phyloP scores from a whole-genome alignment of 2,113 vertebrate species.

The Gallinago media region DNA sequence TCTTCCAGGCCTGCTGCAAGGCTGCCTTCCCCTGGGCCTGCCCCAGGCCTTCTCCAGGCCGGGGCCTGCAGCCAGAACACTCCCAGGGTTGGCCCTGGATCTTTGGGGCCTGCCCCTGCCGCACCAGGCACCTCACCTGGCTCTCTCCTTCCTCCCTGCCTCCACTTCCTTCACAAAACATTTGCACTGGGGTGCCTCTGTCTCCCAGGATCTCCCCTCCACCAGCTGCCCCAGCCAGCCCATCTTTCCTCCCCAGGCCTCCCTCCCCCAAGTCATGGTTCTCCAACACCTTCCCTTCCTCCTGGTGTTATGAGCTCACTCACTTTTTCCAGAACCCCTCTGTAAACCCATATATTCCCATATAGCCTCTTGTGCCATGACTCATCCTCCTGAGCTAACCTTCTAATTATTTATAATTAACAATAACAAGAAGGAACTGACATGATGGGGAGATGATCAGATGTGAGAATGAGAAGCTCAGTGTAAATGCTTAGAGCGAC shows the following conservation, averaged over 20 bases:
- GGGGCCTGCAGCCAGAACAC: rapidly evolving
- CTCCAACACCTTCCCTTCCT: background rate
- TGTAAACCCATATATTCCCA: background rate
- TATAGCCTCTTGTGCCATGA: background rate
- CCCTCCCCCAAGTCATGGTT: background rate
- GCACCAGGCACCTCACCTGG: rapidly evolving
- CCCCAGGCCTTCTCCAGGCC: too few species aligned
- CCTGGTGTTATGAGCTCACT: background rate
- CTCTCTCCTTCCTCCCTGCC: background rate
- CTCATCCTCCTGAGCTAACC: background rate
- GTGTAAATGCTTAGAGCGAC: slow-evolving; percentile 21
- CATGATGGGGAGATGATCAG: background rate
- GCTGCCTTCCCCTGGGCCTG: background rate
- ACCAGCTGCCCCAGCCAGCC: rapidly evolving
- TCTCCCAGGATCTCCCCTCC: background rate
- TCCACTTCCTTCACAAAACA: background rate
- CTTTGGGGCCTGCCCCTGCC: rapidly evolving
- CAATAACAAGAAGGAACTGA: slow-evolving; percentile 23
- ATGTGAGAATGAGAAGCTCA: background rate
- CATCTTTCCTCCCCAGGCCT: background rate
- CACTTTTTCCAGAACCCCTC: background rate
- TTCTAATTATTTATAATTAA: slow-evolving; percentile 61
- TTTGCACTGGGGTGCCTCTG: background rate
- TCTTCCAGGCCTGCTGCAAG: rapidly evolving
- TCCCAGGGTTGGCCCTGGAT: rapidly evolving